Conservation (phyloP, 1,140 invertebrate genomes). For the Aphidius ervi region DNA sequence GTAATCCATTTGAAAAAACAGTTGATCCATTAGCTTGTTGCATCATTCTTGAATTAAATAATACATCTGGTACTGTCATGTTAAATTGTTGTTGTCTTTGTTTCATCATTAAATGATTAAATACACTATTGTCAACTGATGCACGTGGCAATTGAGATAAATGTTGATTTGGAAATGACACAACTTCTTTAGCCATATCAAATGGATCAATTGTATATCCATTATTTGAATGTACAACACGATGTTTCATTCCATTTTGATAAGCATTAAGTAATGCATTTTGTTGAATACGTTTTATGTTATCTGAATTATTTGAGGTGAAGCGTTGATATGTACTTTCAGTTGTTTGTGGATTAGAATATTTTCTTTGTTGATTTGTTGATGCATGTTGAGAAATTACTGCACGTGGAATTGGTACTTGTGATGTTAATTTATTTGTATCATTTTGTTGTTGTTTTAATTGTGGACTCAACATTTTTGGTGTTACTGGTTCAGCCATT, state of each 20-base stretch:
- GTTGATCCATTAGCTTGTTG: slow-evolving; percentile 26
- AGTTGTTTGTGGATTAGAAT: slow-evolving; percentile 36
- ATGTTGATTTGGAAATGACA: slow-evolving; percentile 28
- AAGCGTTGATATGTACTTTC: slow-evolving; percentile 39
- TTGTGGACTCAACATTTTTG: slow-evolving; percentile 36
- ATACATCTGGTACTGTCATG: slow-evolving; percentile 29
- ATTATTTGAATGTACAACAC: slow-evolving; percentile 30
- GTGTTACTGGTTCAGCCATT: too few relatives aligned
- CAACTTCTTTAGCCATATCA: slow-evolving; percentile 36
- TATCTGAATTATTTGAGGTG: slow-evolving; percentile 38
- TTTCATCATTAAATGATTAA: slow-evolving; percentile 39
- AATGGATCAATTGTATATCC: slow-evolving; percentile 41
- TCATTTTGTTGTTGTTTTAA: slow-evolving; percentile 21
- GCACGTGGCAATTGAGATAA: slow-evolving; percentile 29
- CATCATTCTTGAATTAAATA: slow-evolving; percentile 43
- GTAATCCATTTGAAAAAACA: slow-evolving; percentile 40
- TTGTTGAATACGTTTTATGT: slow-evolving; percentile 35
- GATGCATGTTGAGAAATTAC: slow-evolving; percentile 18
- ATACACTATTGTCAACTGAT: slow-evolving; percentile 37
- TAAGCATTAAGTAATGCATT: slow-evolving; percentile 29
- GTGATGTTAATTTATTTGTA: slow-evolving; percentile 17
- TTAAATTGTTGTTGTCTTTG: slow-evolving; percentile 29
- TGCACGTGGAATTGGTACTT: slow-evolving; percentile 40
- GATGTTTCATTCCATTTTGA: slow-evolving; percentile 35
- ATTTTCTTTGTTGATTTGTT: slow-evolving; percentile 37